Percentiles rank a stretch among this genome's conserved stretches.
Conservation (phyloP, 2,797 vertebrate genomes). For the Vipera ursinii region DNA sequence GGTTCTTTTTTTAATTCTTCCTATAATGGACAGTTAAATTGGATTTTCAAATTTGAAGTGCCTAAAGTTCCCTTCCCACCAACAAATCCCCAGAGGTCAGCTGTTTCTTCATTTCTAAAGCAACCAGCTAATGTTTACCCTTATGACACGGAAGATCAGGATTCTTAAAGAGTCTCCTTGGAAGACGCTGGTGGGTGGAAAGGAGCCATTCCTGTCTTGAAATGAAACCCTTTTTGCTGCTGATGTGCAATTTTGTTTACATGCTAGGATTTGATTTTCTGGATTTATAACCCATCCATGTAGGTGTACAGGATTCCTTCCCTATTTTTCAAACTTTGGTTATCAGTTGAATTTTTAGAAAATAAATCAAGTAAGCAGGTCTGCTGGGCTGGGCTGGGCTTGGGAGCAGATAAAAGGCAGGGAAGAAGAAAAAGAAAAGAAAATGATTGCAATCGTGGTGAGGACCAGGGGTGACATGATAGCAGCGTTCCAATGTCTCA, state of each 20-base stretch:
- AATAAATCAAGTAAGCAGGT: slow-evolving; percentile 45
- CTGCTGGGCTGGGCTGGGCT: no score
- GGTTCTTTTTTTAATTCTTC: slow-evolving; percentile 74
- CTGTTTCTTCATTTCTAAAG: slow-evolving; percentile 78
- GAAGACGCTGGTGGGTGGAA: slow-evolving; percentile 67
- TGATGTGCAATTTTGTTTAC: slow-evolving; percentile 81
- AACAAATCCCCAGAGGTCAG: slow-evolving; percentile 68
- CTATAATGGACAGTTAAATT: slow-evolving; percentile 83
- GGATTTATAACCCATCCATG: slow-evolving; percentile 72
- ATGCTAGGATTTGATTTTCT: slow-evolving; percentile 76
- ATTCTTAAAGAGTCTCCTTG: slow-evolving; percentile 76
- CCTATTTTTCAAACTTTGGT: slow-evolving; percentile 48
- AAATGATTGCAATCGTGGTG: background rate
- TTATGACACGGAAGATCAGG: slow-evolving; percentile 73
- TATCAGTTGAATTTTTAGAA: background rate
- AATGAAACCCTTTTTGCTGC: slow-evolving; percentile 76
- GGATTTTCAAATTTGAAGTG: slow-evolving; percentile 80
- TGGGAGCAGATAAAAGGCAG: background rate
- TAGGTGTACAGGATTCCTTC: slow-evolving; percentile 48
- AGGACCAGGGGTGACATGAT: background rate
- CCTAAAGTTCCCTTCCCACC: slow-evolving; percentile 72
- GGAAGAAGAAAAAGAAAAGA: background rate
- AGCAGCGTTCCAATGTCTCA: background rate
- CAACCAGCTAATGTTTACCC: slow-evolving; percentile 76
- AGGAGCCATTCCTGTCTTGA: slow-evolving; percentile 66